Evolutionary conservation across 2,113 vertebrate species (phyloP).

Genomic region (Myrmecophaga tridactyla): DNA sequence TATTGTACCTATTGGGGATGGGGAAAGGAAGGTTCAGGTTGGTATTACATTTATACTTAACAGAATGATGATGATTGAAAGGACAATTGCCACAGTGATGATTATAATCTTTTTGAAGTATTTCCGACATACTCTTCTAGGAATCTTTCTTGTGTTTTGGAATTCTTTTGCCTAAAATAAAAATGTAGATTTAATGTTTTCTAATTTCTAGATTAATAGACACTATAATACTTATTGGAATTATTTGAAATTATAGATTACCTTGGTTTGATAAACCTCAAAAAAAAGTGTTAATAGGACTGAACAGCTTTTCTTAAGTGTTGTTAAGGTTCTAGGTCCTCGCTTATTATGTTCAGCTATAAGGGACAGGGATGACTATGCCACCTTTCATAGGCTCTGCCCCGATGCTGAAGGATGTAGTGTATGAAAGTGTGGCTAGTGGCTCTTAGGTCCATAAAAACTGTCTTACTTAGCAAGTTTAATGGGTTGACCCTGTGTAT

Average conservation of each 20-base stretch:
- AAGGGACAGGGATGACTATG: not conserved
- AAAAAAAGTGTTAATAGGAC: not conserved
- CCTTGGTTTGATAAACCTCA: not conserved
- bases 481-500: not conserved
- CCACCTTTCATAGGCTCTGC: not conserved
- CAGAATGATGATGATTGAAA: slow-evolving; percentile 87
- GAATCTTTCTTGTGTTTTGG: slow-evolving; percentile 82
- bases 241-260: slow-evolving; percentile 5
- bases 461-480: not conserved
- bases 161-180: slow-evolving; percentile 86
- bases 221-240: not conserved
- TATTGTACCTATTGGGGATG: not conserved
- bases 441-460: not conserved
- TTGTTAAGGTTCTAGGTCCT: not conserved
- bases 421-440: not conserved
- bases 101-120: slow-evolving; percentile 87
- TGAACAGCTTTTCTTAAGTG: not conserved
- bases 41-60: slow-evolving; percentile 83
- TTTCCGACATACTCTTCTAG: slow-evolving; percentile 88
- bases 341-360: not conserved
- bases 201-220: not conserved
- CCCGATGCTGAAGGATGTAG: not conserved
- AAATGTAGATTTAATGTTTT: slow-evolving; percentile 51
- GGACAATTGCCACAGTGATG: slow-evolving; percentile 80
- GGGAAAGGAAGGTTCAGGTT: slow-evolving; percentile 38